Base-by-base conservation (phyloP, 1,140 invertebrate species). In the Hestina assimilis region DNA sequence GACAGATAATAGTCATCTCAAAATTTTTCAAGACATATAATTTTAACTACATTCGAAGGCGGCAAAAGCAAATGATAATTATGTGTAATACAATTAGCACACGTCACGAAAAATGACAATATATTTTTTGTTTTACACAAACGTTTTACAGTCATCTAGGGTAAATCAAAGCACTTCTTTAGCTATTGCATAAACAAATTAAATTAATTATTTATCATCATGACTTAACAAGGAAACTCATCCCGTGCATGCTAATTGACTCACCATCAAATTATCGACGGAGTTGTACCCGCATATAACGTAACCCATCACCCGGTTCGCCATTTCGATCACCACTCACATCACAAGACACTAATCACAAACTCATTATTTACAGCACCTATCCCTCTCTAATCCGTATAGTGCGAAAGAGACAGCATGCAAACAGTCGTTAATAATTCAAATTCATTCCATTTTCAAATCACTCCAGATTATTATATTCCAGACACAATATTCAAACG, bases 221-320 rank as follows among this genome's bases (percentile, higher is more conserved):
- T 26, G 24, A 9, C 24, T 26, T 26, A 50, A 50, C 47, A 50
- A 33, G 31, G 40, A 38, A 38, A 50, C 7, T 5, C 0, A 1
- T 23, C 15, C 24, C 14, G 7, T 21, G 41, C 15, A 4, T 7
- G 19, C 31, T n/a, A 48, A 35, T 35, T 38, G 15, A 80, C 82
- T 84, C 53, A 85, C 82, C 82, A 83, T 61, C 19, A 87, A 62
- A 76, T 87, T 86, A 63, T 87, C 84, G 8, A 87, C 81, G 31
- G 84, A 87, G 51, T 79, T 85, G 52, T 87, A 87, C n/a, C 84
- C 84, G 70, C 84, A 87, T 54, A 87, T 87, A 33, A 87, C 77
- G 53, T 87, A 87, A 45, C 84, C 84, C 81, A 87, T 87, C 63
- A 87, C 72, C 47, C 70, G 62, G 51, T 84, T 85, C 43, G 84